Conservation (phyloP, 2,797 vertebrate species). For the Hippoglossus hippoglossus region DNA sequence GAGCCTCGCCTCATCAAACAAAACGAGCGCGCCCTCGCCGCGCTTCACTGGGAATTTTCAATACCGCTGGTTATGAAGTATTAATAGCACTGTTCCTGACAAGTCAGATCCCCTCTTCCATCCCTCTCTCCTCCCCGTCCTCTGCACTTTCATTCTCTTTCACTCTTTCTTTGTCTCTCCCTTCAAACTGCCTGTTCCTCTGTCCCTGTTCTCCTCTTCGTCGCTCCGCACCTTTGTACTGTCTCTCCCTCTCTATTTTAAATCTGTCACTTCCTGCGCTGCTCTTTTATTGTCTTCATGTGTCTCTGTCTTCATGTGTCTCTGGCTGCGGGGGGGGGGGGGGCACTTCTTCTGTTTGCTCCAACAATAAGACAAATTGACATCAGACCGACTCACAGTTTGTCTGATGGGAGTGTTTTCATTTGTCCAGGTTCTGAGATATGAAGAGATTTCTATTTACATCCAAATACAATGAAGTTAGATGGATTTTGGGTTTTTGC, state of each 20-base stretch:
- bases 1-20: slow-evolving; percentile 73
- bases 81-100: slow-evolving; percentile 76
- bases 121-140: slow-evolving; percentile 32
- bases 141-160: slow-evolving; percentile 45
- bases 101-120: slow-evolving; percentile 57
- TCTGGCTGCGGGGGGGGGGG: too few species aligned
- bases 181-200: slow-evolving; percentile 53
- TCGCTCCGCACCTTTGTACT: slow-evolving; percentile 47
- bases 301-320: too few species aligned
- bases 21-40: slow-evolving; percentile 59
- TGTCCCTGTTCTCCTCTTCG: background rate
- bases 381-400: too few species aligned
- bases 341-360: too few species aligned
- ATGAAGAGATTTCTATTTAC: too few species aligned
- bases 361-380: too few species aligned
- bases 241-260: slow-evolving; percentile 52
- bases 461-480: too few species aligned
- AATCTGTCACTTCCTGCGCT: slow-evolving; percentile 50
- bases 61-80: slow-evolving; percentile 79
- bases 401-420: too few species aligned
- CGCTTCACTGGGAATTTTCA: slow-evolving; percentile 78
- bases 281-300: background rate
- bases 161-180: slow-evolving; percentile 58
- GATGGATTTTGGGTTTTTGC: too few species aligned
- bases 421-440: too few species aligned